Base-by-base conservation (phyloP, 2,888 invertebrate species). In the Hypomecis atomaria region DNA sequence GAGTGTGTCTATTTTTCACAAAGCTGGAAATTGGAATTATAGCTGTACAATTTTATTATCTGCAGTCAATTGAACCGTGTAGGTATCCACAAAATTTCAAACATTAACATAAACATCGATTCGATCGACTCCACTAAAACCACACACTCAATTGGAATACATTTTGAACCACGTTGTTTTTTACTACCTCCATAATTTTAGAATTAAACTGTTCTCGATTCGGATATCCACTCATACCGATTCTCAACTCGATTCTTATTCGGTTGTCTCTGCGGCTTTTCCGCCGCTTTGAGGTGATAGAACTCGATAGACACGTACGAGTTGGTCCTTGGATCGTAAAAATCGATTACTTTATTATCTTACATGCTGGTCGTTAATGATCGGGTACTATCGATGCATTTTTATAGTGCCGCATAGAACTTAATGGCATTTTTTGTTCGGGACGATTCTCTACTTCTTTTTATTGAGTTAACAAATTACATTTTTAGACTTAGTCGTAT, bases 21-120 rank as follows among this genome's bases (percentile, higher is more conserved):
- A 3, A 23, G 23, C 23, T 23, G 3, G 23, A 23, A 23, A 23
- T 23, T 23, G 23, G 3, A 23, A 23, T 23, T 23, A 23, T 23
- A 23, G 3, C 23, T n/a, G n/a, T n/a, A n/a, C n/a, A n/a, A n/a
- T n/a, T 23, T 23, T 23, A 23, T 23, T 23, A 23, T 23, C 38
- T 1, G 38, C n/a, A 57, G 57, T 57, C 40, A 13, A n/a, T 8
- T 44, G 8, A 6, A 4, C 42, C 13, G 64, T 23, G 9, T 37
- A 56, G 59, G 59, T 42, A n/a, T 48, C 9, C 3, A 5, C 48
- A 10, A 52, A 43, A 8, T 47, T 49, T 71, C 65, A 69, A 72
- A 70, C 78, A 90, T 92, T 92, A 84, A 85, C 92, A 90, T 92
- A 90, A 89, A 90, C 89, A 90, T 85, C 80, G 81, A 72, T 85